Conservation (phyloP, 1,140 invertebrate species). For the Bombus waltoni region DNA sequence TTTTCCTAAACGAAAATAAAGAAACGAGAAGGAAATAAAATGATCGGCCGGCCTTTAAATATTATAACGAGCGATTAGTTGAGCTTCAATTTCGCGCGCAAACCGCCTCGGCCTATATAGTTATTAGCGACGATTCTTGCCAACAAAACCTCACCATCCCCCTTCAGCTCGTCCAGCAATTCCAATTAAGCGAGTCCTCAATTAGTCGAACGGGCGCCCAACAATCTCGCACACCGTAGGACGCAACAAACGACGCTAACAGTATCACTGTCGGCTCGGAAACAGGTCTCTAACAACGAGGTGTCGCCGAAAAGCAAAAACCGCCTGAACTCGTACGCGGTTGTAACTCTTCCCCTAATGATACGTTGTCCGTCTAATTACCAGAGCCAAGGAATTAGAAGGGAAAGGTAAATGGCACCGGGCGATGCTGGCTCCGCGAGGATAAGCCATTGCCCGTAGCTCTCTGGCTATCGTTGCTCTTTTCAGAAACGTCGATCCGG, state of each 20-base stretch:
- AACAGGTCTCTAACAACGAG: conserved; percentile 37
- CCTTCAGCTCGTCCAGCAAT: background rate
- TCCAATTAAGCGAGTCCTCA: background rate
- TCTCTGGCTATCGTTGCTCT: conserved; percentile 7
- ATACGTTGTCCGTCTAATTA: conserved; percentile 44
- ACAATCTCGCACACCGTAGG: background rate
- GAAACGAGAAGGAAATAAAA: no score
- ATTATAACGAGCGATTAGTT: no score
- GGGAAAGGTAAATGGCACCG: conserved; percentile 38
- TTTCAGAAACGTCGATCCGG: conserved; percentile 32
- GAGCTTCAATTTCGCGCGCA: no score
- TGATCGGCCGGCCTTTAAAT: no score
- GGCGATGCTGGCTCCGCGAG: background rate
- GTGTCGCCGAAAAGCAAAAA: conserved; percentile 40
- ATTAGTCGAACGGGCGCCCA: background rate
- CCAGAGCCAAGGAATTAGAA: conserved; percentile 28
- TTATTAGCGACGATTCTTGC: no score
- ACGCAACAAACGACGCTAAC: background rate
- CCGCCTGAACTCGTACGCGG: background rate
- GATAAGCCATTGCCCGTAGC: background rate
- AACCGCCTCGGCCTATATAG: no score
- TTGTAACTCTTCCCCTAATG: conserved; percentile 38
- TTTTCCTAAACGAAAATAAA: no score
- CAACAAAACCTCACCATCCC: background rate
- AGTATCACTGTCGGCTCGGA: background rate